A percentile compares a stretch with the other conserved stretches of the same genome.
phyloP scores from a whole-genome alignment of 2,113 vertebrate genomes.

The Cyrtonyx montezumae region DNA sequence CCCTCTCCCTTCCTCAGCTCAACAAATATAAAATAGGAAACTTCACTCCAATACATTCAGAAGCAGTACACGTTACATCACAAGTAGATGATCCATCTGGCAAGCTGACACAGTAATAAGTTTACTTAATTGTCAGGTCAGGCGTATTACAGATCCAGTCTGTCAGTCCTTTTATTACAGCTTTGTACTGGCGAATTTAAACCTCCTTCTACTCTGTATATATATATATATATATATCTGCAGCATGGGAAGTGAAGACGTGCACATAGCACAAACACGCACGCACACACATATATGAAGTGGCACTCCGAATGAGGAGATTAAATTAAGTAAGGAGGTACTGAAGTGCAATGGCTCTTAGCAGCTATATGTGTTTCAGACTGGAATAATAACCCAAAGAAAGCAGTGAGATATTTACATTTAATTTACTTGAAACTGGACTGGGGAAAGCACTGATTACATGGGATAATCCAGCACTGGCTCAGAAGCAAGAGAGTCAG shows the following conservation, averaged over 20 bases:
- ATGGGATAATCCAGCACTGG: conserved; percentile 47
- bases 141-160: conserved; percentile 69
- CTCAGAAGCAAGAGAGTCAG: background rate
- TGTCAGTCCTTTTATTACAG: conserved; percentile 67
- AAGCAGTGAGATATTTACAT: conserved; percentile 55
- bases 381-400: conserved; percentile 49
- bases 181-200: conserved; percentile 54
- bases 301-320: background rate
- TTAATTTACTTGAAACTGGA: conserved; percentile 51
- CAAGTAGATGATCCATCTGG: conserved; percentile 77
- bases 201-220: background rate
- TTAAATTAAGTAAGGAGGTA: conserved; percentile 33
- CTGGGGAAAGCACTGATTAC: conserved; percentile 53
- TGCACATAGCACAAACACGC: background rate
- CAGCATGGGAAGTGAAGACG: background rate
- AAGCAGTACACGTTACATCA: conserved; percentile 61
- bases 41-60: conserved; percentile 62
- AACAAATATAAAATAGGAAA: conserved; percentile 71
- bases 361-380: conserved; percentile 39
- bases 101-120: conserved; percentile 75
- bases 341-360: conserved; percentile 41
- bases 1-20: conserved; percentile 50
- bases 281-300: background rate
- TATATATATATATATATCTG: rapidly evolving
- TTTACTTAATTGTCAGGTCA: conserved; percentile 81